A percentile compares a stretch with the other conserved stretches of the same genome.
Conservation (phyloP, 1,140 invertebrate genomes). For the Temnothorax curvispinosus region DNA sequence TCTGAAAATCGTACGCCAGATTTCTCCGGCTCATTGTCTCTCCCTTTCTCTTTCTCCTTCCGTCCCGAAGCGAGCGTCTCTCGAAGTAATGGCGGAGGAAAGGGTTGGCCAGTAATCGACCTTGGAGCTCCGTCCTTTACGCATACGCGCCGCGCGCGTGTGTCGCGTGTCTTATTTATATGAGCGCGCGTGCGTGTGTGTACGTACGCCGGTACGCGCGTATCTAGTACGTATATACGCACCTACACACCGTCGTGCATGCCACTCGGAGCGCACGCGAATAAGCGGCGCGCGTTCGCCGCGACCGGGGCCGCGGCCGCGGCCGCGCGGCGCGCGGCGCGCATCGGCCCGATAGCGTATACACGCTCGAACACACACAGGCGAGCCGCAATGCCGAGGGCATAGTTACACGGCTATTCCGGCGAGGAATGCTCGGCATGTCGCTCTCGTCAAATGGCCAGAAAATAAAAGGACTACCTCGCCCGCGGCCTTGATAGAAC, state of each 20-base stretch:
- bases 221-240: neutral
- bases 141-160: constrained; percentile 56
- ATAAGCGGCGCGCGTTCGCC: constrained; percentile 22
- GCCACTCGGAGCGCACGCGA: constrained; percentile 16
- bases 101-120: constrained; percentile 72
- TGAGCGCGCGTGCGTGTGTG: constrained; percentile 50
- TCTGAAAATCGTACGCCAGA: neutral
- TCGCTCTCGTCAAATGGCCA: constrained; percentile 79
- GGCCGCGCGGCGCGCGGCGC: neutral
- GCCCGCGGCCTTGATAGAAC: constrained; percentile 77
- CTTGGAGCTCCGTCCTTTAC: constrained; percentile 77
- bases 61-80: neutral
- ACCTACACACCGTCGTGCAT: neutral
- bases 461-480: constrained; percentile 79
- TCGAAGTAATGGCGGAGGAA: constrained; percentile 54
- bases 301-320: neutral
- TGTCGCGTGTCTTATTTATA: constrained; percentile 52
- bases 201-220: neutral
- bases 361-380: neutral
- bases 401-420: constrained; percentile 79
- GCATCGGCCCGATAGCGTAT: constrained; percentile 38
- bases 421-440: constrained; percentile 79
- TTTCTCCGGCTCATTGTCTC: constrained; percentile 30
- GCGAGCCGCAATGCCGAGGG: constrained; percentile 66
- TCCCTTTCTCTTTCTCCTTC: constrained; percentile 38